A percentile compares a stretch with the other conserved stretches of the same genome.
phyloP scores from a whole-genome alignment of 2,113 vertebrate species.

The Aptenodytes patagonicus region DNA sequence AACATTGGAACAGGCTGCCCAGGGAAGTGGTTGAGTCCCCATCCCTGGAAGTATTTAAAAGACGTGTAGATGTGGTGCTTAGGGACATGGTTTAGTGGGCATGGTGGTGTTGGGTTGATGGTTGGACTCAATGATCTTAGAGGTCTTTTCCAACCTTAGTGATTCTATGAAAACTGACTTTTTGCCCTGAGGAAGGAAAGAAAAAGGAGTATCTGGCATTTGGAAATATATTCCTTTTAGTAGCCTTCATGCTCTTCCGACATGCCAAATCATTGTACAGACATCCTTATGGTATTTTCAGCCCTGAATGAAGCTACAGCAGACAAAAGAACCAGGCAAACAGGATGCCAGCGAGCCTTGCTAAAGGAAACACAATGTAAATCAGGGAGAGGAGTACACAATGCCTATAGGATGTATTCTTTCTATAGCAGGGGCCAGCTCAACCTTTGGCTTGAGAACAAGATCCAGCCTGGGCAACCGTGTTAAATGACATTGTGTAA shows the following conservation, averaged over 20 bases:
- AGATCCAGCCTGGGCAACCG: background rate
- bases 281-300: constrained; percentile 31
- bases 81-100: no score
- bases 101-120: no score
- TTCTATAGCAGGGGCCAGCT: background rate
- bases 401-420: background rate
- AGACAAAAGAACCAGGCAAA: constrained; percentile 38
- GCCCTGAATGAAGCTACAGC: background rate
- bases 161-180: background rate
- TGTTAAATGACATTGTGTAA: background rate
- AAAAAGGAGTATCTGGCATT: background rate
- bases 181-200: background rate
- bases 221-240: background rate
- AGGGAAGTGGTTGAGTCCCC: no score
- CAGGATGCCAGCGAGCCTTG: constrained; percentile 10
- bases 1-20: no score
- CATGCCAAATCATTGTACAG: background rate
- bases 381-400: constrained; percentile 18
- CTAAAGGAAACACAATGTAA: constrained; percentile 34
- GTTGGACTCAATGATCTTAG: no score
- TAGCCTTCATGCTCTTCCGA: background rate
- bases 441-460: background rate
- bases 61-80: no score
- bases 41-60: no score
- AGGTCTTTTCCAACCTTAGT: no score